phyloP scores from a whole-genome alignment of 2,113 vertebrate genomes.

The Piaya cayana region DNA sequence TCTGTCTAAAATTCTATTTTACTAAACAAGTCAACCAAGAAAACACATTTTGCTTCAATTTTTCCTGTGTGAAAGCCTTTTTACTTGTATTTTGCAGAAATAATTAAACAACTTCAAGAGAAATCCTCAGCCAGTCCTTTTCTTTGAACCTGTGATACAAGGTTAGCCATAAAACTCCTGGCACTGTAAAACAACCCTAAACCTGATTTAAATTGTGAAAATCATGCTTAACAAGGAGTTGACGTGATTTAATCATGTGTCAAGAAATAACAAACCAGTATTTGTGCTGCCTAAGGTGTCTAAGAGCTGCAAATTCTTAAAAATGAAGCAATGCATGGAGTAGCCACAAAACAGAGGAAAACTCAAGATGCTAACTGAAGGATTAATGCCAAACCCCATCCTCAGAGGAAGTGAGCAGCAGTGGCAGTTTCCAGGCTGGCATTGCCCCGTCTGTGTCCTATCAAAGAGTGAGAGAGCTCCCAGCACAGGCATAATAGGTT shows the following conservation, averaged over 20 bases:
- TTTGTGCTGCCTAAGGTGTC: neutral
- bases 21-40: neutral
- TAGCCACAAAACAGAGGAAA: neutral
- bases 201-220: neutral
- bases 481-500: slow-evolving; percentile 46
- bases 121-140: neutral
- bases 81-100: neutral
- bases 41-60: neutral
- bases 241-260: neutral
- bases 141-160: neutral
- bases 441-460: neutral
- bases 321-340: neutral
- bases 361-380: neutral
- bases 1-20: neutral
- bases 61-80: neutral
- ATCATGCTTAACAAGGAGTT: neutral
- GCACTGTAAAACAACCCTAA: neutral
- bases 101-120: neutral
- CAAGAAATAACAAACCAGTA: neutral
- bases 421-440: neutral
- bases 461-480: neutral
- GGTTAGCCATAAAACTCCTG: neutral
- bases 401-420: neutral
- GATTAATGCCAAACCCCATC: rapidly evolving
- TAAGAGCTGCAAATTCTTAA: neutral